Percentiles rank a stretch among this genome's conserved stretches.
Conservation (phyloP, 2,888 invertebrate species). For the Dicyrtoma fusca region DNA sequence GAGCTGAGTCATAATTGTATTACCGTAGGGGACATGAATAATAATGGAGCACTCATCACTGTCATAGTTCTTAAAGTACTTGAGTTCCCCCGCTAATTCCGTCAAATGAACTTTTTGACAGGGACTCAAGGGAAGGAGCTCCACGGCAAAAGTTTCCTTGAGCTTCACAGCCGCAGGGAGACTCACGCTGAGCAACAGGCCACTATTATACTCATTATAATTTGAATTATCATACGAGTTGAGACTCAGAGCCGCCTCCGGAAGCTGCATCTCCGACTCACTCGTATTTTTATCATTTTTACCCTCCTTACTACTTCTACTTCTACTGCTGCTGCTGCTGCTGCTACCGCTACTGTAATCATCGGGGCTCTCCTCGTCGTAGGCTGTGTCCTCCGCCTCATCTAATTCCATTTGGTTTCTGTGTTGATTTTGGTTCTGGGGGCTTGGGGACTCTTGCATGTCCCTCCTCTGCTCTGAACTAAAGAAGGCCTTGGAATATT, state of each 20-base stretch:
- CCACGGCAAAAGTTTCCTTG: conserved; percentile 50
- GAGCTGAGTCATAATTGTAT: conserved; percentile 51
- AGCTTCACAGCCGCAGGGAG: conserved; percentile 49
- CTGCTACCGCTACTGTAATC: no score
- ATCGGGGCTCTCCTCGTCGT: no score
- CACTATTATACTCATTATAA: conserved; percentile 19
- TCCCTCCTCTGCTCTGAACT: neutral
- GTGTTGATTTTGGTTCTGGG: neutral
- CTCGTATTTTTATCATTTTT: neutral
- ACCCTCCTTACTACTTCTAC: neutral
- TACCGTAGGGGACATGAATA: conserved; percentile 56
- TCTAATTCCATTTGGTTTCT: no score
- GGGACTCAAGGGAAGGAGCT: conserved; percentile 49
- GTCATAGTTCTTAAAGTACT: conserved; percentile 46
- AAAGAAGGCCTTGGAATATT: neutral
- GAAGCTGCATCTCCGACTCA: neutral
- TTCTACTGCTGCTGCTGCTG: neutral
- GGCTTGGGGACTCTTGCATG: no score
- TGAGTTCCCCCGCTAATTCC: conserved; percentile 48
- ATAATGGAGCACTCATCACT: conserved; percentile 53
- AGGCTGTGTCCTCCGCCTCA: no score
- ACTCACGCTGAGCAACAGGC: conserved; percentile 35
- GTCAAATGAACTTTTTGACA: conserved; percentile 52
- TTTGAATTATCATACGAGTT: no score
- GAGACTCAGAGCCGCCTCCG: no score